Percentiles rank a stretch among this genome's conserved stretches.
phyloP scores from a whole-genome alignment of 30 jellyfish, hydroid and myxozoan species.

The Aurelia sp. region DNA sequence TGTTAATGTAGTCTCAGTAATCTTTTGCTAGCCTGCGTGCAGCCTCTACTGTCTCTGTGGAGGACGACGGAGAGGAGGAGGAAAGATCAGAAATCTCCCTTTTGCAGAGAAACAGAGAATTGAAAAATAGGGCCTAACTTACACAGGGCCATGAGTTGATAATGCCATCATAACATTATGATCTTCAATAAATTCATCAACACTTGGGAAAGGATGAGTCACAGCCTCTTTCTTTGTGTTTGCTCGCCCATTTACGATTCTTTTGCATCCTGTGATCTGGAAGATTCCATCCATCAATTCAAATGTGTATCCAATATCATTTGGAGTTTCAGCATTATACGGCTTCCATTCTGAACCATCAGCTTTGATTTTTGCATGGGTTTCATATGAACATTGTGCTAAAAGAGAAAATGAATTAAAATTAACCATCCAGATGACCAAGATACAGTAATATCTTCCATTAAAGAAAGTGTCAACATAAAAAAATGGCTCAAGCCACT shows the following conservation, averaged over 20 bases:
- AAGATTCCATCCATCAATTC: constrained; percentile 89
- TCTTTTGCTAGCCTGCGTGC: no score
- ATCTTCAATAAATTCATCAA: constrained; percentile 95
- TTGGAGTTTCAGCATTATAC: constrained; percentile 77
- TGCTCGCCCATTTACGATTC: constrained; percentile 60
- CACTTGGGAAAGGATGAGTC: constrained; percentile 91
- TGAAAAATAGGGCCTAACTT: constrained; percentile 26
- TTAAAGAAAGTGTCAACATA: no score
- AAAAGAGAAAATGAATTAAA: background rate
- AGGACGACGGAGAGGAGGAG: no score
- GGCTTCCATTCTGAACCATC: constrained; percentile 93
- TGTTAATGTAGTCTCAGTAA: no score
- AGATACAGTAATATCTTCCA: no score
- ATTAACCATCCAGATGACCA: no score
- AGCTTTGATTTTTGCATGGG: constrained; percentile 14
- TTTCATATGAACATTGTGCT: constrained; percentile 35
- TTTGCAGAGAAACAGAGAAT: background rate
- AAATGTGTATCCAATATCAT: constrained; percentile 86
- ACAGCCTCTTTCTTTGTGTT: constrained; percentile 51
- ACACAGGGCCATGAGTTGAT: constrained; percentile 99
- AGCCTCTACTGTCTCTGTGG: no score
- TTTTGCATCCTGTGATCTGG: constrained; percentile 79
- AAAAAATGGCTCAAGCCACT: no score
- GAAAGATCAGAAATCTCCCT: no score
- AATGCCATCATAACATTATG: constrained; percentile 91